Evolutionary conservation across 2,888 invertebrate genomes (phyloP).

Genomic region (Ornithoptera alexandrae): DNA sequence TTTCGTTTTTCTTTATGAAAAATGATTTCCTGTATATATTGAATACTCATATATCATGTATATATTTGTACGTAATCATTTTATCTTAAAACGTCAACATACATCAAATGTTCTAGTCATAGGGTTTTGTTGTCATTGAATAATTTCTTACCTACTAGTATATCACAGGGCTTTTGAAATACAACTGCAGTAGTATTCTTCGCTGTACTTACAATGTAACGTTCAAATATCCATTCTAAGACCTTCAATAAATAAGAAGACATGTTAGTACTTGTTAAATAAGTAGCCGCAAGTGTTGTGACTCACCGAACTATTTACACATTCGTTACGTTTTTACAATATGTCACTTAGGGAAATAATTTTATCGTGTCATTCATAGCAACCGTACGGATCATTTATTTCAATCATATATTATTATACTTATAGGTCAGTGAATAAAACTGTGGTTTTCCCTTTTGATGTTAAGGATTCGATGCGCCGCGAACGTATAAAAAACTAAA

Average conservation of each 20-base stretch:
- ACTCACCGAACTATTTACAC: background rate
- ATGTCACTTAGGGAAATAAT: slow-evolving; percentile 1
- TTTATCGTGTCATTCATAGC: background rate
- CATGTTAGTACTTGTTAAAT: background rate
- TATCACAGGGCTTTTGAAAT: background rate
- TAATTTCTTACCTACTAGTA: no score
- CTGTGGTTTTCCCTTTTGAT: background rate
- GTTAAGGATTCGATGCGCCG: no score
- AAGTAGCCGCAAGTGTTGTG: background rate
- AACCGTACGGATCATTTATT: background rate
- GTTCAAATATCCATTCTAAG: background rate
- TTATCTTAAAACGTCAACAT: no score
- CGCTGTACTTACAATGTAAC: no score
- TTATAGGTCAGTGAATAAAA: background rate
- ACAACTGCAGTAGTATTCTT: no score
- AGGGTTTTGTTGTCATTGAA: no score
- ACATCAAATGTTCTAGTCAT: no score
- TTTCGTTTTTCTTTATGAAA: no score
- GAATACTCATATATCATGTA: no score
- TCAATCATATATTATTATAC: background rate
- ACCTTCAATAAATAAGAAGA: background rate
- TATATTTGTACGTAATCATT: no score
- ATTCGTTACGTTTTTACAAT: background rate
- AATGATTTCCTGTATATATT: no score
- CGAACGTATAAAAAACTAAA: no score